Percentiles rank a stretch among this genome's conserved stretches.
Conservation (phyloP, 2,888 invertebrate genomes). For the Eurytoma adleriae region DNA sequence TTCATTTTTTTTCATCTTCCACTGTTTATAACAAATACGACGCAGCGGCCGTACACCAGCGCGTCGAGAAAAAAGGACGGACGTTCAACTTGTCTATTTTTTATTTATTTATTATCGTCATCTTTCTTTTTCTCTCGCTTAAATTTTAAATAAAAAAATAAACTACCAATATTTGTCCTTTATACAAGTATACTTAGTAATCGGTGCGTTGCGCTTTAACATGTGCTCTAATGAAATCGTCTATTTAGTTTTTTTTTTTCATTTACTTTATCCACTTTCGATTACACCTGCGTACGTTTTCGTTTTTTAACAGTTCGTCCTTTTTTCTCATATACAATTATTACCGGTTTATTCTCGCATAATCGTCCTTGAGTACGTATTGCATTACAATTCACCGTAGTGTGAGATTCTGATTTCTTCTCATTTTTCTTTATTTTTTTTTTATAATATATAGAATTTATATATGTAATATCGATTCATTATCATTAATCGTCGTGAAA, state of each 20-base stretch:
- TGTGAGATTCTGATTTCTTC: slow-evolving; percentile 45
- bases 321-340: slow-evolving; percentile 57
- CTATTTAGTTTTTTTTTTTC: slow-evolving; percentile 42
- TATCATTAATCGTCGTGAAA: slow-evolving; percentile 55
- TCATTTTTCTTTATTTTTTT: slow-evolving; percentile 32
- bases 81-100: slow-evolving; percentile 51
- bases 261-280: slow-evolving; percentile 5
- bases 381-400: slow-evolving; percentile 66
- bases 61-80: slow-evolving; percentile 55
- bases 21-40: slow-evolving; percentile 62
- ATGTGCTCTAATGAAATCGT: slow-evolving; percentile 41
- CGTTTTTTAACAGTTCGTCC: slow-evolving; percentile 36
- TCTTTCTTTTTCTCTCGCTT: not conserved
- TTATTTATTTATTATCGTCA: slow-evolving; percentile 24
- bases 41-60: slow-evolving; percentile 57
- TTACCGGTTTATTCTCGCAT: slow-evolving; percentile 47
- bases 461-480: slow-evolving; percentile 56
- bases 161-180: slow-evolving; percentile 41
- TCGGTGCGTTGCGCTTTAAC: slow-evolving; percentile 30
- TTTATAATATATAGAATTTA: slow-evolving; percentile 61
- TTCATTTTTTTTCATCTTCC: not conserved
- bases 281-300: slow-evolving; percentile 11
- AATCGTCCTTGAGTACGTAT: slow-evolving; percentile 68
- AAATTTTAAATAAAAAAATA: slow-evolving; percentile 52
- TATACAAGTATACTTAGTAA: slow-evolving; percentile 23